Evolutionary conservation across 1,140 invertebrate genomes (phyloP).

Genomic region (Helicoverpa armigera): DNA sequence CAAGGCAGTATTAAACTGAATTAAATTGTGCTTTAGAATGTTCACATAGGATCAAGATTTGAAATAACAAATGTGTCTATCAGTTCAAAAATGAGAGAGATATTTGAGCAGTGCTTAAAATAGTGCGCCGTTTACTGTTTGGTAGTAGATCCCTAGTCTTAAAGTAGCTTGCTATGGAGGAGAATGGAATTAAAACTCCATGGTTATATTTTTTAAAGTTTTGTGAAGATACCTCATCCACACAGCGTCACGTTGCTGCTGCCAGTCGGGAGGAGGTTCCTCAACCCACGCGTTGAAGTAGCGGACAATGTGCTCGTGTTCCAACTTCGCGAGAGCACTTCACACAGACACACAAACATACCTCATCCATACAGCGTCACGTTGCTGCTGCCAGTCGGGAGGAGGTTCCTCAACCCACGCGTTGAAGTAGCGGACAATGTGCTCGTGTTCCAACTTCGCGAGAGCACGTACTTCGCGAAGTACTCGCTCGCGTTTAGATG

Average conservation of each 20-base stretch:
- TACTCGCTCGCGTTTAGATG: slow-evolving; percentile 93
- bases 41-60: too few relatives aligned
- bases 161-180: too few relatives aligned
- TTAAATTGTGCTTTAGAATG: too few relatives aligned
- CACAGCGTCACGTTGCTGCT: slow-evolving; percentile 92
- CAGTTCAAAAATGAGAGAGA: too few relatives aligned
- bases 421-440: slow-evolving; percentile 98
- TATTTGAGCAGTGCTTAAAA: too few relatives aligned
- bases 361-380: slow-evolving; percentile 90
- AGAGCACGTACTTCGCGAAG: slow-evolving; percentile 97
- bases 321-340: slow-evolving; percentile 95
- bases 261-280: slow-evolving; percentile 95
- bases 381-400: slow-evolving; percentile 93
- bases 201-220: too few relatives aligned
- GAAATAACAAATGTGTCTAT: too few relatives aligned
- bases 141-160: too few relatives aligned
- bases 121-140: too few relatives aligned
- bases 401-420: slow-evolving; percentile 98
- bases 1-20: too few relatives aligned
- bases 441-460: slow-evolving; percentile 97
- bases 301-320: slow-evolving; percentile 97
- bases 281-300: slow-evolving; percentile 98
- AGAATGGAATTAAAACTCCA: too few relatives aligned
- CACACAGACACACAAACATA: slow-evolving; percentile 36
- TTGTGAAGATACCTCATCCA: slow-evolving; percentile 88